A percentile compares a stretch with the other conserved stretches of the same genome.
Conservation (phyloP, 2,113 vertebrate species). For the Hiodon tergisus region DNA sequence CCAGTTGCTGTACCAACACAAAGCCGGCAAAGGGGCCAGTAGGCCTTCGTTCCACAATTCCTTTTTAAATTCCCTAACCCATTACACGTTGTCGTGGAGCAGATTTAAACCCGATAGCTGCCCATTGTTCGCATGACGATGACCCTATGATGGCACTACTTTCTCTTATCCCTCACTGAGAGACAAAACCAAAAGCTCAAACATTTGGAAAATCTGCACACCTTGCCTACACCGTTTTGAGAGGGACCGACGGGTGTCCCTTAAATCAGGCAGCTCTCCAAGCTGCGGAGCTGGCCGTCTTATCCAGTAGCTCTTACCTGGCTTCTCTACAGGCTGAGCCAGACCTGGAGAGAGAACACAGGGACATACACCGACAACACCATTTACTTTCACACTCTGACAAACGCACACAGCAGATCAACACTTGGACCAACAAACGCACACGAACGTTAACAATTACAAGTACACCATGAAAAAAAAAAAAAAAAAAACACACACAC, state of each 20-base stretch:
- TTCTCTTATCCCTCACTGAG: not conserved
- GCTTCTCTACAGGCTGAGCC: slow-evolving; percentile 1
- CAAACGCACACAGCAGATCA: not conserved
- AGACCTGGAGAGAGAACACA: slow-evolving; percentile 1
- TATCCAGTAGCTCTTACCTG: not conserved
- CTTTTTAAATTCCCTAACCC: not conserved
- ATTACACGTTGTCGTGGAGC: slow-evolving; percentile 14
- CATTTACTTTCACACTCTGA: not conserved
- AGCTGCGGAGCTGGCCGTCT: slow-evolving; percentile 6
- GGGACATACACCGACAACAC: not conserved
- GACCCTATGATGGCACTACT: not conserved
- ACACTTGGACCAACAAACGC: no score
- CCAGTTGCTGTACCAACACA: not conserved
- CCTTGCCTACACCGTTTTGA: not conserved
- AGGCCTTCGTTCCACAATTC: not conserved
- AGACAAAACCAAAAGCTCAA: not conserved
- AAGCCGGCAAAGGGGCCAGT: not conserved
- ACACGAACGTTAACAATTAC: not conserved
- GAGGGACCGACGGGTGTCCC: not conserved
- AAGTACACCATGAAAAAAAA: no score
- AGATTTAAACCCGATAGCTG: slow-evolving; percentile 33
- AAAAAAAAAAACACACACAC: no score
- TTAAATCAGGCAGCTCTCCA: slow-evolving; percentile 30
- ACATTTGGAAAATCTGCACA: slow-evolving; percentile 4
- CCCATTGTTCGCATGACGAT: slow-evolving; percentile 15